Conservation (phyloP, 2,113 vertebrate genomes). For the Crotophaga sulcirostris region DNA sequence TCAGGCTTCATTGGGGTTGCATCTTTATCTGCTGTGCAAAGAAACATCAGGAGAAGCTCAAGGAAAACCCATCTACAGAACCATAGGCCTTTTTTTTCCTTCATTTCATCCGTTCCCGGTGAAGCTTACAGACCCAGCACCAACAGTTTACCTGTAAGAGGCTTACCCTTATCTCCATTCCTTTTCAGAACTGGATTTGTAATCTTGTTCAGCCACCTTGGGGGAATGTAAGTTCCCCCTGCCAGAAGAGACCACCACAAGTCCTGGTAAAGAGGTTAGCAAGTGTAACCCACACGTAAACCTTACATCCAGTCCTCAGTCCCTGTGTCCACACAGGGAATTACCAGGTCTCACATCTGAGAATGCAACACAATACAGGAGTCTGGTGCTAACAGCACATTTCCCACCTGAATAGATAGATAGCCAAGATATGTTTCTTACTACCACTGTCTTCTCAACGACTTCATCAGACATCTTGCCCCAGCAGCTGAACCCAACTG, state of each 20-base stretch:
- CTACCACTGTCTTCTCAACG: neutral
- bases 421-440: neutral
- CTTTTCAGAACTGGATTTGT: neutral
- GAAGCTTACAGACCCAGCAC: neutral
- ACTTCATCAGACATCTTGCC: neutral
- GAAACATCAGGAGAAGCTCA: neutral
- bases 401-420: neutral
- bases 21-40: neutral
- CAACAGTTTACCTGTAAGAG: neutral
- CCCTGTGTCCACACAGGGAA: neutral
- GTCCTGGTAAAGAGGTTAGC: neutral
- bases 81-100: neutral
- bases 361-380: neutral
- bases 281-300: neutral
- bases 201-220: neutral
- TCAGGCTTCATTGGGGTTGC: neutral
- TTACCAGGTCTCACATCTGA: neutral
- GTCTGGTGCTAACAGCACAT: neutral
- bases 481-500: neutral
- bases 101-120: neutral
- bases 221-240: neutral
- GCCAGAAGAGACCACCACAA: neutral
- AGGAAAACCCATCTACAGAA: neutral
- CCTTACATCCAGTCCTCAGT: neutral
- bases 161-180: neutral